These are phyloP conservation scores for Coregonus suidteri DNA, from an alignment of 2,797 vertebrate genomes.

Conservation along the genomic window DNA sequence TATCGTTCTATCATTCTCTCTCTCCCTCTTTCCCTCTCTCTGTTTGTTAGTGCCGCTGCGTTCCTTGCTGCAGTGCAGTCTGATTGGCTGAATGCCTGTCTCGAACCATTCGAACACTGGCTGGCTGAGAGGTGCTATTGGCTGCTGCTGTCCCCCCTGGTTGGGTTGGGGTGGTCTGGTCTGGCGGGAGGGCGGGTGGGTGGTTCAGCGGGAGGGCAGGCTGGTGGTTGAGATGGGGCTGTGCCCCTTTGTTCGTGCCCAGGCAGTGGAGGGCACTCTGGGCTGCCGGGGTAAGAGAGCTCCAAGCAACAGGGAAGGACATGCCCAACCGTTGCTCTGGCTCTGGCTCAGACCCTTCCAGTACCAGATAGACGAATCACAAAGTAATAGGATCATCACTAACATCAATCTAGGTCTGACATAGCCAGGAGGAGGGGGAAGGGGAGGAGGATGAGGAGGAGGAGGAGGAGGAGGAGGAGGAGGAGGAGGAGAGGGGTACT, in stretches of 20 bases:
- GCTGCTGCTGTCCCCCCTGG: slow-evolving; percentile 48
- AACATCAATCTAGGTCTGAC: slow-evolving; percentile 6
- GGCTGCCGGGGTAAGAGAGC: slow-evolving; percentile 27
- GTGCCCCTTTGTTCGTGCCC: slow-evolving; percentile 35
- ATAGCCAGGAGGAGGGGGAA: slow-evolving; percentile 30
- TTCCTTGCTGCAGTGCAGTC: slow-evolving; percentile 72
- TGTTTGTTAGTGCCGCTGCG: slow-evolving; percentile 51
- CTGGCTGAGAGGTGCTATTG: slow-evolving; percentile 58
- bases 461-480: neutral
- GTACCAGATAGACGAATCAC: slow-evolving; percentile 39
- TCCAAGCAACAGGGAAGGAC: slow-evolving; percentile 31
- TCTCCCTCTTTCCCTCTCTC: slow-evolving; percentile 33
- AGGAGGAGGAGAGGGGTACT: slow-evolving; percentile 17
- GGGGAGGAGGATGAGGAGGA: neutral
- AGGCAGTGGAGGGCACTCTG: slow-evolving; percentile 29
- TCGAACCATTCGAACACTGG: slow-evolving; percentile 67
- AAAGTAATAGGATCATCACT: neutral
- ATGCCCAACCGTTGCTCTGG: neutral
- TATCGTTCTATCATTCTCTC: slow-evolving; percentile 6
- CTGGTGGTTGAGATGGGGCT: slow-evolving; percentile 59
- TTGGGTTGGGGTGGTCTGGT: slow-evolving; percentile 40
- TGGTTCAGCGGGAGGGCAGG: slow-evolving; percentile 43
- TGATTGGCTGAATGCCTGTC: slow-evolving; percentile 67
- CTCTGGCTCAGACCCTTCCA: neutral
- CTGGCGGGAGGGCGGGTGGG: slow-evolving; percentile 51